These are phyloP conservation scores for Linurgus olivaceus DNA, from an alignment of 2,797 vertebrate species.

Conservation along the genomic window DNA sequence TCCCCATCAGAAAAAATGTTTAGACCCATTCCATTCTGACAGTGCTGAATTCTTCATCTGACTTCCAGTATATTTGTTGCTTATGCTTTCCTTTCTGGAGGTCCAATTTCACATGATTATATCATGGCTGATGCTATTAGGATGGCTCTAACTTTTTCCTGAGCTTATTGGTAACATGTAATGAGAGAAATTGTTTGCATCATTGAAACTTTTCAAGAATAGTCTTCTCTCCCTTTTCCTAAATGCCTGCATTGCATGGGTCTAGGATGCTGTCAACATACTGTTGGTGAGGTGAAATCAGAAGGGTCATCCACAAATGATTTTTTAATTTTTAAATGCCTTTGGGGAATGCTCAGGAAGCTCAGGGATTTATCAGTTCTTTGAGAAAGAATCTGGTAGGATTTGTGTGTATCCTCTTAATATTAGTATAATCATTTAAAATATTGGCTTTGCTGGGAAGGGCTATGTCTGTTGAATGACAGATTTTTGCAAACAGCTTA, in stretches of 20 bases:
- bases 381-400: not conserved
- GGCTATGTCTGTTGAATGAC: not conserved
- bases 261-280: not conserved
- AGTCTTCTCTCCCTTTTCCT: not conserved
- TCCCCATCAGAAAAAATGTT: conserved; percentile 54
- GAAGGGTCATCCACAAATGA: not conserved
- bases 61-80: conserved; percentile 38
- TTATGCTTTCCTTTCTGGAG: conserved; percentile 13
- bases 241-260: not conserved
- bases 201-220: not conserved
- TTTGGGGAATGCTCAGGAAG: not conserved
- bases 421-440: not conserved
- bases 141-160: conserved; percentile 39
- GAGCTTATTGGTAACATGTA: conserved; percentile 8
- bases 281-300: not conserved
- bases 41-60: conserved; percentile 18
- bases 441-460: not conserved
- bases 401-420: not conserved
- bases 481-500: not conserved
- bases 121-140: conserved; percentile 22
- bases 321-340: not conserved
- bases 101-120: conserved; percentile 19
- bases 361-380: not conserved
- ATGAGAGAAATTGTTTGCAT: not conserved
- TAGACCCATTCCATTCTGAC: conserved; percentile 16